Evolutionary conservation across 2,888 invertebrate species (phyloP), one percentile per base, ranked within the genome.

Genomic region (Synanthedon formicaeformis): DNA sequence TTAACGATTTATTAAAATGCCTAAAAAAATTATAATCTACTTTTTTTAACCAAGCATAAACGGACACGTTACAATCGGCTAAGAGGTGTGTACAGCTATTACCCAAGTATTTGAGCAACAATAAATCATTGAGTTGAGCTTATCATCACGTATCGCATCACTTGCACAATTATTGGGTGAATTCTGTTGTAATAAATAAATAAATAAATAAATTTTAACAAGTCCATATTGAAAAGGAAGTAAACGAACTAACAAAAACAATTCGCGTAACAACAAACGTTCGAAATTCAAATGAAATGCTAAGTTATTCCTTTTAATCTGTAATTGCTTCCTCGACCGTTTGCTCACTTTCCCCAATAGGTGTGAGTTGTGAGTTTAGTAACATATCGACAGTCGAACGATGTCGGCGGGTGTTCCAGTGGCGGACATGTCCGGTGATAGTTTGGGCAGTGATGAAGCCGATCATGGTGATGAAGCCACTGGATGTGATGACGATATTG

Each of bases 341-440:
- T 62, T 54, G 57, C 55, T 54, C 14, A 50, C 50, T 50, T 50
- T 50, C 50, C 16, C 50, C 50, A 12, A 50, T 50, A 18, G 23
- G 52, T 13, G 41, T 52, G 48, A 48, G 48, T 48, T 52, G 18
- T 55, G 59, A 67, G 65, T 71, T 71, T 49, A 49, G 49, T 49
- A 12, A 23, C 4, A 16, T 16, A 49, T 49, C 49, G 70, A 65
- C 74, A 65, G 64, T 62, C 61, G 62, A 59, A 58, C 56, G 58
- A 58, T 51, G 52, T 53, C 57, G 54, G 57, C 50, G 52, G 55
- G 50, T 59, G 64, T 64, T 52, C 58, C 56, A 56, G 53, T 52
- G 52, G 53, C 57, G 23, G 73, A 73, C 54, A 79, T 84, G 66
- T 81, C 83, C 41, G 76, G 73, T 40, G 86, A 85, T 66, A 85